phyloP scores from a whole-genome alignment of 2,797 vertebrate species.

The Falco cherrug region DNA sequence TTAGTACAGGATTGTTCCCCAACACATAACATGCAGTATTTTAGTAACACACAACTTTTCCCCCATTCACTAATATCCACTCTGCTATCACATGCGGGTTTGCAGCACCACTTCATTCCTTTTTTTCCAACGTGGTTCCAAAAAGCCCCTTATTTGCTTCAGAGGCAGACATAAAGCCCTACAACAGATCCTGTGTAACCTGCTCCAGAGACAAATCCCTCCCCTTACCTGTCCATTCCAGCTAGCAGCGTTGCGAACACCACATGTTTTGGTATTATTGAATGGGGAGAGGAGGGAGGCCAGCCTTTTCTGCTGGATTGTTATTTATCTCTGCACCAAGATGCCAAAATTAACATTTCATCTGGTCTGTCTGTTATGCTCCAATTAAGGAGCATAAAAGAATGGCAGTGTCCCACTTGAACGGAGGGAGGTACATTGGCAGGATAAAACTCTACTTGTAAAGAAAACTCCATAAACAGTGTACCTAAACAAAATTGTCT shows the following conservation, averaged over 20 bases:
- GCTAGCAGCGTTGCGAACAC: not conserved
- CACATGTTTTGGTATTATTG: not conserved
- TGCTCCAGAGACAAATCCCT: not conserved
- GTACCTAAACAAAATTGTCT: not conserved
- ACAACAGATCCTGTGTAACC: not conserved
- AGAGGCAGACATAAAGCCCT: not conserved
- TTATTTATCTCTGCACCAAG: not conserved
- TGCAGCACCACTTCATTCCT: not conserved
- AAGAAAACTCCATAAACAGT: not conserved
- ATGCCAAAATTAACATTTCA: not conserved
- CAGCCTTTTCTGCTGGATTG: not conserved
- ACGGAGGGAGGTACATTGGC: not conserved
- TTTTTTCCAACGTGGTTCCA: not conserved
- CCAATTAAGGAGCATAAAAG: not conserved
- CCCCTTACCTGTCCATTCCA: not conserved
- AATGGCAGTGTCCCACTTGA: not conserved
- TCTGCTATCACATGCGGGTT: not conserved
- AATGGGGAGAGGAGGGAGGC: not conserved
- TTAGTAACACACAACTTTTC: not conserved
- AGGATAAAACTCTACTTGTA: not conserved
- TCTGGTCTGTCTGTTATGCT: not conserved
- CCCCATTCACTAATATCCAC: not conserved
- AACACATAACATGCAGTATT: not conserved
- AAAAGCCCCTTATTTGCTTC: not conserved
- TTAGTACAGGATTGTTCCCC: conserved; percentile 36